Conservation (phyloP, 2,113 vertebrate species). For the Dipodomys spectabilis region DNA sequence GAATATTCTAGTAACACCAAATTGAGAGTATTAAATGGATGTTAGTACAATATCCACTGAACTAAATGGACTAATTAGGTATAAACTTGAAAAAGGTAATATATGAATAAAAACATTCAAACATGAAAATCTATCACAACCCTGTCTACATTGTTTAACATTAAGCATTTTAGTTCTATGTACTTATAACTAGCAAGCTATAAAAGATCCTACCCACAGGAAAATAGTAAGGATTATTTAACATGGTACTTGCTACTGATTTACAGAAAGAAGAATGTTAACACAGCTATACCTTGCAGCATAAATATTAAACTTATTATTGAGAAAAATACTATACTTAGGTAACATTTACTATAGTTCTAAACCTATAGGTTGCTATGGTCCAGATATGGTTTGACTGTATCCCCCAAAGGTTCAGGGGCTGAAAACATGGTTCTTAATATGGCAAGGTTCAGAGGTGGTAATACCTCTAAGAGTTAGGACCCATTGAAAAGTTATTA, state of each 20-base stretch:
- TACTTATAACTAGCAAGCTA: constrained; percentile 85
- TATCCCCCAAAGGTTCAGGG: neutral
- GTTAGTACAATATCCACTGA: constrained; percentile 73
- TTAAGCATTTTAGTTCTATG: constrained; percentile 84
- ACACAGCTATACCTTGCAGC: constrained; percentile 47
- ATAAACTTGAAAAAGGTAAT: constrained; percentile 83
- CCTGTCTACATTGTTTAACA: constrained; percentile 80
- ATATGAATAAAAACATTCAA: constrained; percentile 86
- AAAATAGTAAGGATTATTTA: constrained; percentile 82
- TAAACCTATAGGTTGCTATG: neutral
- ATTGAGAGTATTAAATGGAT: constrained; percentile 65
- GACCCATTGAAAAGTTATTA: neutral
- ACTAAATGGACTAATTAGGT: constrained; percentile 76
- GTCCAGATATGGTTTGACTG: too few relatives aligned
- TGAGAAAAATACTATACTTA: neutral
- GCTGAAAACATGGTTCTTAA: too few relatives aligned
- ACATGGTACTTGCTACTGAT: constrained; percentile 82
- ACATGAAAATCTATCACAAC: constrained; percentile 83
- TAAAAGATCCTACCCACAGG: constrained; percentile 84
- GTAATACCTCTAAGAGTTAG: neutral
- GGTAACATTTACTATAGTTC: neutral
- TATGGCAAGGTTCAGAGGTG: too few relatives aligned
- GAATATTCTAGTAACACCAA: constrained; percentile 59
- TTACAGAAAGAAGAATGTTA: constrained; percentile 75
- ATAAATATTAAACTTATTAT: constrained; percentile 75